Conservation (phyloP, 2,797 vertebrate genomes). For the Enteromius trimaculatus region DNA sequence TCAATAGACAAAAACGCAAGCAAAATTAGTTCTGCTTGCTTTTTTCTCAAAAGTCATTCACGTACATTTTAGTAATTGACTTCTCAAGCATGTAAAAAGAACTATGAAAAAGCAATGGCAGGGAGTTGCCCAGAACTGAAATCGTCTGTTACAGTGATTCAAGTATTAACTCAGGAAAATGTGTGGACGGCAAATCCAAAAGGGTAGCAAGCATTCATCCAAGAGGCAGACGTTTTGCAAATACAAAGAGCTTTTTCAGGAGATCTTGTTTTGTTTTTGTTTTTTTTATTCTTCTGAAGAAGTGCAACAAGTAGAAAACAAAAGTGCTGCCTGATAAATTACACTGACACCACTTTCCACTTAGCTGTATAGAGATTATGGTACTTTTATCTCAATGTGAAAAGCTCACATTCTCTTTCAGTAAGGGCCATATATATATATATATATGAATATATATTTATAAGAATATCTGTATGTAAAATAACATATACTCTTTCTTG, state of each 20-base stretch:
- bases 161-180: slow-evolving; percentile 86
- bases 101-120: slow-evolving; percentile 78
- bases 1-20: slow-evolving; percentile 67
- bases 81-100: slow-evolving; percentile 81
- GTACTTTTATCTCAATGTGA: slow-evolving; percentile 84
- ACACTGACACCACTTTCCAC: slow-evolving; percentile 87
- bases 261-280: slow-evolving; percentile 45
- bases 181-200: slow-evolving; percentile 70
- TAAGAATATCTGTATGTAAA: slow-evolving; percentile 74
- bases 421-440: slow-evolving; percentile 77
- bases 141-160: slow-evolving; percentile 81
- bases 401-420: slow-evolving; percentile 76
- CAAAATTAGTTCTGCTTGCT: slow-evolving; percentile 66
- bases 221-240: slow-evolving; percentile 69
- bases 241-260: slow-evolving; percentile 63
- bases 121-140: slow-evolving; percentile 91
- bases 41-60: slow-evolving; percentile 73
- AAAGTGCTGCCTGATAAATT: slow-evolving; percentile 80
- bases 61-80: slow-evolving; percentile 88
- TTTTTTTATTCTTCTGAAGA: slow-evolving; percentile 72
- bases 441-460: slow-evolving; percentile 68
- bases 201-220: slow-evolving; percentile 70
- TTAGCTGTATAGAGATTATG: slow-evolving; percentile 85
- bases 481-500: slow-evolving; percentile 68
- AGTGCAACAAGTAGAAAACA: slow-evolving; percentile 70